A percentile compares a stretch with the other conserved stretches of the same genome.
phyloP scores from a whole-genome alignment of 1,140 invertebrate species.

The Solen grandis region DNA sequence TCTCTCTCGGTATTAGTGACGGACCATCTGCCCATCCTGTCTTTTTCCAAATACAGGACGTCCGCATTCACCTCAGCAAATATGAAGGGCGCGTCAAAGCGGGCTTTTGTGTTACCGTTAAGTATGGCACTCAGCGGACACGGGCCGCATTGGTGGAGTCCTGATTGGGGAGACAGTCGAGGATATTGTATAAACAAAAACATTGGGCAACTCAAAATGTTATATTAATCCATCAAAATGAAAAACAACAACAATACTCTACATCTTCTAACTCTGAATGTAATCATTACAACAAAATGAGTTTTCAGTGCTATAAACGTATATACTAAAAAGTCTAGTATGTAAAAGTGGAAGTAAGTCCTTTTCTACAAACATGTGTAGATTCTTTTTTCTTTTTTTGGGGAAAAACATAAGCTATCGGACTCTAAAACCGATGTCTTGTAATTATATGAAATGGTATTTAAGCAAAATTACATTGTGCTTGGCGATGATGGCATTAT shows the following conservation, averaged over 20 bases:
- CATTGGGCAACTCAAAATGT: neutral
- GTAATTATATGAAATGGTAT: too few relatives aligned
- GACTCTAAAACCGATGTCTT: too few relatives aligned
- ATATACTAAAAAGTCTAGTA: neutral
- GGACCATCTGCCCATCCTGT: conserved; percentile 26
- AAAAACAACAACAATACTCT: too few relatives aligned
- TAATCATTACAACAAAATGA: neutral
- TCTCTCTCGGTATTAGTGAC: too few relatives aligned
- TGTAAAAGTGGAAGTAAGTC: too few relatives aligned
- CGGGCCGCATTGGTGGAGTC: conserved; percentile 84
- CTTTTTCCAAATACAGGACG: conserved; percentile 83
- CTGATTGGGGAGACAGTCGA: too few relatives aligned
- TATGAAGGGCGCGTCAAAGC: conserved; percentile 88
- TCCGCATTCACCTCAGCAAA: conserved; percentile 90
- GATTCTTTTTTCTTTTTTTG: too few relatives aligned
- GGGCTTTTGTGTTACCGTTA: conserved; percentile 85
- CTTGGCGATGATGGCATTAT: too few relatives aligned
- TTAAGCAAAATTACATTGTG: too few relatives aligned
- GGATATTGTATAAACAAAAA: too few relatives aligned
- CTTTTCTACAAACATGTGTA: too few relatives aligned
- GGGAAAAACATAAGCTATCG: too few relatives aligned
- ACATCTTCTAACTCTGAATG: neutral
- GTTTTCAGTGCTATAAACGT: neutral
- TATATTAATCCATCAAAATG: neutral
- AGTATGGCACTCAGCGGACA: conserved; percentile 86